phyloP scores from a whole-genome alignment of 1,140 invertebrate species.

The Psix sp. region DNA sequence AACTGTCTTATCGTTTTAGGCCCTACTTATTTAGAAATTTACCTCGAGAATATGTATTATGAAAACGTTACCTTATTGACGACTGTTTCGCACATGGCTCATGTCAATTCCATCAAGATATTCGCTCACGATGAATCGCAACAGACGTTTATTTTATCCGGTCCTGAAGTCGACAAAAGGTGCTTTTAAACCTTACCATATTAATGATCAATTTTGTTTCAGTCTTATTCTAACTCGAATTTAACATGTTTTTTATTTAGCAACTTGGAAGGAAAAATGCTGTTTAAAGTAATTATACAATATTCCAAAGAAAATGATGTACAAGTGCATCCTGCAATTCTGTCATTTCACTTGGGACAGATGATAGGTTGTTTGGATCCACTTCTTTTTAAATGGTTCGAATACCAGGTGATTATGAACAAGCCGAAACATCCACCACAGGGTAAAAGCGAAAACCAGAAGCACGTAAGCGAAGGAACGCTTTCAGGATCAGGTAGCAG shows the following conservation, averaged over 20 bases:
- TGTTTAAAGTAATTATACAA: conserved; percentile 77
- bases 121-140: conserved; percentile 77
- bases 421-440: conserved; percentile 59
- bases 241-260: conserved; percentile 63
- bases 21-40: conserved; percentile 77
- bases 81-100: conserved; percentile 70
- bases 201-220: too few species aligned
- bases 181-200: conserved; percentile 16
- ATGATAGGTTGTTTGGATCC: conserved; percentile 81
- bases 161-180: conserved; percentile 75
- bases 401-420: conserved; percentile 76
- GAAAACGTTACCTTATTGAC: conserved; percentile 72
- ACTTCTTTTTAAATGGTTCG: conserved; percentile 80
- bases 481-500: conserved; percentile 69
- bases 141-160: conserved; percentile 79
- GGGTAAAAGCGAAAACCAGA: conserved; percentile 55
- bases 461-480: conserved; percentile 64
- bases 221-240: too few species aligned
- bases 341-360: conserved; percentile 79
- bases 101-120: conserved; percentile 75
- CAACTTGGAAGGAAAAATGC: conserved; percentile 62
- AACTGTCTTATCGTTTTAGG: conserved; percentile 60
- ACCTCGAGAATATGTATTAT: conserved; percentile 76
- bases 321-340: conserved; percentile 77
- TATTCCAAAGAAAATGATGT: conserved; percentile 75